phyloP scores from a whole-genome alignment of 2,797 vertebrate genomes.

The Vipera ursinii region DNA sequence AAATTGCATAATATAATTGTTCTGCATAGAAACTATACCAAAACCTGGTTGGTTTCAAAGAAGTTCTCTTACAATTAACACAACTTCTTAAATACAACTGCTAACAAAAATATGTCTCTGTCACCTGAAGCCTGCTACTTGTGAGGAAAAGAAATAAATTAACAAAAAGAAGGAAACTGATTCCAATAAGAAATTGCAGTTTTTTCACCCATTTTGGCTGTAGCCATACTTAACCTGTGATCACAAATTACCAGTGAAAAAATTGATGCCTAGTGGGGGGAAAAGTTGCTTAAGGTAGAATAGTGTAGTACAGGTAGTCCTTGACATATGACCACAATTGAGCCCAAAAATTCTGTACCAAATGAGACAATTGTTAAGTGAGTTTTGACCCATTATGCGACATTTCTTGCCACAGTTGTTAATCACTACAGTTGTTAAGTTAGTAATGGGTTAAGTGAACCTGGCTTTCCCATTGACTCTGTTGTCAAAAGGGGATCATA shows the following conservation, averaged over 20 bases:
- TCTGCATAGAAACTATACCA: neutral
- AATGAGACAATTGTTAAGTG: too few species aligned
- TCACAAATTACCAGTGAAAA: neutral
- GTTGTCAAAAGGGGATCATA: too few species aligned
- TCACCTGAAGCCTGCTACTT: neutral
- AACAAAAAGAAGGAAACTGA: neutral
- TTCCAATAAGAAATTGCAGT: neutral
- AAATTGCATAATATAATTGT: neutral
- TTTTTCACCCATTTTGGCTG: neutral
- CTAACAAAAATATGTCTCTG: neutral
- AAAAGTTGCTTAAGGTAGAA: neutral
- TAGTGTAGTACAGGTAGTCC: neutral
- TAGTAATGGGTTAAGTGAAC: too few species aligned
- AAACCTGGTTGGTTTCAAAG: neutral
- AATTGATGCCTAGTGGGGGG: neutral
- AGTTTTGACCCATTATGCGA: too few species aligned
- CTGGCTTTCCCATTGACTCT: too few species aligned
- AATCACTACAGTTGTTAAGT: too few species aligned
- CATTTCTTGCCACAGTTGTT: too few species aligned
- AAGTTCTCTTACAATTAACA: neutral
- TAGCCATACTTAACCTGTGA: neutral
- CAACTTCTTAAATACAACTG: neutral
- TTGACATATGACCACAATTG: too few species aligned
- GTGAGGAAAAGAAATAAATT: neutral
- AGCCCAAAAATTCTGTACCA: too few species aligned